Conservation (phyloP, 2,888 invertebrate genomes). For the Leptothorax acervorum region DNA sequence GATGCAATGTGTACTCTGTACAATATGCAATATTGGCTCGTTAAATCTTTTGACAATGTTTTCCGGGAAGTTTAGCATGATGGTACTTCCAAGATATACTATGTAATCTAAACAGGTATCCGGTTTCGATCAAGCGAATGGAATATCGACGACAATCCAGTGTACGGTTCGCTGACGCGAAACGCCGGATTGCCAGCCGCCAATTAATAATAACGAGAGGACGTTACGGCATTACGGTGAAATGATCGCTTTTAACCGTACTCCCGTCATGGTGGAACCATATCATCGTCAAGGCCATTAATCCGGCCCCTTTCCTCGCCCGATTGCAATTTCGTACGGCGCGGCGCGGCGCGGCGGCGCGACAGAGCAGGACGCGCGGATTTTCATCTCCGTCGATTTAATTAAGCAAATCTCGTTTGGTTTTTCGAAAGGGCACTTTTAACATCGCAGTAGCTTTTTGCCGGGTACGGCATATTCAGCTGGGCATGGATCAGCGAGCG, state of each 20-base stretch:
- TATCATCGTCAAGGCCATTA: slow-evolving; percentile 75
- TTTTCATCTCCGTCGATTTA: slow-evolving; percentile 65
- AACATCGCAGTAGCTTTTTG: slow-evolving; percentile 51
- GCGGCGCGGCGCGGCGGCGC: slow-evolving; percentile 4
- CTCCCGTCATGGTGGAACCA: slow-evolving; percentile 61
- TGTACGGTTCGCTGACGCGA: slow-evolving; percentile 61
- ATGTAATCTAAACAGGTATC: slow-evolving; percentile 64
- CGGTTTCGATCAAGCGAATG: neutral
- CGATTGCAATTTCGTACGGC: slow-evolving; percentile 69
- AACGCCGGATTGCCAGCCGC: slow-evolving; percentile 69
- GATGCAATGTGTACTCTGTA: slow-evolving; percentile 7
- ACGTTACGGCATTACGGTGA: slow-evolving; percentile 80
- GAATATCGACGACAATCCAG: slow-evolving; percentile 48
- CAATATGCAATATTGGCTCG: slow-evolving; percentile 10
- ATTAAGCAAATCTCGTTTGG: slow-evolving; percentile 73
- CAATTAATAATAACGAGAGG: slow-evolving; percentile 82
- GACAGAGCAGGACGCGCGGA: slow-evolving; percentile 53
- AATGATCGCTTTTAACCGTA: slow-evolving; percentile 81
- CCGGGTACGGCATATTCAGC: slow-evolving; percentile 36
- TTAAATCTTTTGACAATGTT: slow-evolving; percentile 49
- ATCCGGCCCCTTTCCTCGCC: slow-evolving; percentile 71
- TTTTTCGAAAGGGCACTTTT: slow-evolving; percentile 58
- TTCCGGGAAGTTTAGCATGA: neutral
- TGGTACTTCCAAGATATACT: slow-evolving; percentile 49
- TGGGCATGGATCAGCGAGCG: slow-evolving; percentile 41